Evolutionary conservation across 2,888 invertebrate genomes (phyloP).

Genomic region (Tenthredo mesomela): DNA sequence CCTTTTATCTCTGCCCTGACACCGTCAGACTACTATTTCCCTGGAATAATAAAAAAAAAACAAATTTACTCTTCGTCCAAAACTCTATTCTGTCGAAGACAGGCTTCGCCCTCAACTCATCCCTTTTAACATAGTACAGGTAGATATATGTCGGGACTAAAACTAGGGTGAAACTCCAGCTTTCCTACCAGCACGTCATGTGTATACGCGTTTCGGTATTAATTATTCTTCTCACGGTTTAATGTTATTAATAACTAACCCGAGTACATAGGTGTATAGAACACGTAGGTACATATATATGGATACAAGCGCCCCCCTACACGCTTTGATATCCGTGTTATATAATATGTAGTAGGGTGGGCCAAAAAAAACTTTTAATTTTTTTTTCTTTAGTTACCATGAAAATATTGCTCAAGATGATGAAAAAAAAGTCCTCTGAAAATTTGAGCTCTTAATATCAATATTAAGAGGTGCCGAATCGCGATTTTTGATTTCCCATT

Average conservation of each 20-base stretch:
- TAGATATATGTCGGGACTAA: neutral
- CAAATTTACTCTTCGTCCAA: neutral
- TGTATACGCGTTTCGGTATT: slow-evolving; percentile 6
- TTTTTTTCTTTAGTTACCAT: too few species aligned
- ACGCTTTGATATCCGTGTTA: slow-evolving; percentile 34
- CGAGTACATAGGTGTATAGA: neutral
- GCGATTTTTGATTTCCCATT: too few species aligned
- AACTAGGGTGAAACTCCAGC: neutral
- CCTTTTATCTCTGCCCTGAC: neutral
- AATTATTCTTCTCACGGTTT: slow-evolving; percentile 36
- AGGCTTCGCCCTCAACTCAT: neutral
- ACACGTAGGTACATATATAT: neutral
- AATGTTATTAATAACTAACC: slow-evolving; percentile 40
- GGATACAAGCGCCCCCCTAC: slow-evolving; percentile 4
- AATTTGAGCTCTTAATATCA: too few species aligned
- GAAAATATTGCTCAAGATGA: too few species aligned
- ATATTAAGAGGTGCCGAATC: too few species aligned
- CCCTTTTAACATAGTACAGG: neutral
- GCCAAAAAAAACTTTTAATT: too few species aligned
- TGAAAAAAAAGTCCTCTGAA: too few species aligned
- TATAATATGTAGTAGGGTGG: neutral
- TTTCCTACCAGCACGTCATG: neutral
- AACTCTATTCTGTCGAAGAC: neutral
- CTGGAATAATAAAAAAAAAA: slow-evolving; percentile 30
- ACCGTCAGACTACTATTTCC: slow-evolving; percentile 26